Conservation (phyloP, 2,113 vertebrate species). For the zebrafish (Danio rerio) region DNA sequence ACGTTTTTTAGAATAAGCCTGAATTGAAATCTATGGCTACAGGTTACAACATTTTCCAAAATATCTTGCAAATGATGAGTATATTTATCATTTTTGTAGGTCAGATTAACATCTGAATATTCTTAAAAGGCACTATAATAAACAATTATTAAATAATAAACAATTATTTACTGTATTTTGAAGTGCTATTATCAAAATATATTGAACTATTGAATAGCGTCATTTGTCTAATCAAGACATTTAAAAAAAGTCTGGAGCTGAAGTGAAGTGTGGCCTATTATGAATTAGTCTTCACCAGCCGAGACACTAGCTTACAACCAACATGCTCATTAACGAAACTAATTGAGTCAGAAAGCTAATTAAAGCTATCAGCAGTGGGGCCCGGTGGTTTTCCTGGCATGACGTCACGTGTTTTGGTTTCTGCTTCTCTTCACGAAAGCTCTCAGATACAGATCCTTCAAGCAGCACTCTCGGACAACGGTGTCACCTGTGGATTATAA, state of each 20-base stretch:
- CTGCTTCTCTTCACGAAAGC: neutral
- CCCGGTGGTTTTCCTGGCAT: slow-evolving; percentile 44
- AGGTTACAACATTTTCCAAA: no score
- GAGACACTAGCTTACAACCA: slow-evolving; percentile 50
- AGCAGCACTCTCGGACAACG: neutral
- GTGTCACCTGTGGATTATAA: slow-evolving; percentile 15
- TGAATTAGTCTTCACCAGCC: slow-evolving; percentile 50
- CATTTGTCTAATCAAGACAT: neutral
- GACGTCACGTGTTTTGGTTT: slow-evolving; percentile 53
- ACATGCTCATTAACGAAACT: slow-evolving; percentile 58
- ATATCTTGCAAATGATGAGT: no score
- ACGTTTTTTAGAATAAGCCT: no score
- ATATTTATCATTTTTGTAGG: neutral
- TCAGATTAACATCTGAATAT: neutral
- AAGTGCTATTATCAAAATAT: no score
- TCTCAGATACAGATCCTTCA: slow-evolving; percentile 3
- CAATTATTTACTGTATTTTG: no score
- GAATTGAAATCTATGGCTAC: no score
- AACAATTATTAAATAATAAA: no score
- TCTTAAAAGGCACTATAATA: no score
- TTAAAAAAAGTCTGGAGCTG: neutral
- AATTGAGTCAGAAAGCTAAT: slow-evolving; percentile 63
- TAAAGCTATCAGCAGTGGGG: slow-evolving; percentile 66
- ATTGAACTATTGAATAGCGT: no score
- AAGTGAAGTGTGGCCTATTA: slow-evolving; percentile 24